Base-by-base conservation (phyloP, 2,797 vertebrate genomes). In the Echiichthys vipera region DNA sequence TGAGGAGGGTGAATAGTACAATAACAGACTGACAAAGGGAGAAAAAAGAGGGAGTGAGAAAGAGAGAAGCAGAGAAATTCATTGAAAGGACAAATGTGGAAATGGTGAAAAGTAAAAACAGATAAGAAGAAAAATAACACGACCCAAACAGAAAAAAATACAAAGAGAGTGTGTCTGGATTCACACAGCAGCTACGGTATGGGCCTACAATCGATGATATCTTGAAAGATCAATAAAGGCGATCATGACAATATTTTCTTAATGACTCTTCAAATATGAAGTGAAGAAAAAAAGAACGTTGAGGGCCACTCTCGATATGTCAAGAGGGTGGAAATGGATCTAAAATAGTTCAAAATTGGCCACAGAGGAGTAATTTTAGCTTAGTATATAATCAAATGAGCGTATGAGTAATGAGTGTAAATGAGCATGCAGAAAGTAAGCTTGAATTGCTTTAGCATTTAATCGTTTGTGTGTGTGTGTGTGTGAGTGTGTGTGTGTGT, bases 11-110 rank as follows among this genome's bases (percentile, higher is more conserved):
- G 51, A 25, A 62, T 32, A 39, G 69, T 50, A 74, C 76, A 78
- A 71, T 75, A 63, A 79, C 64, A 81, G 74, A 83, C 40, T 71
- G 64, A 75, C 12, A 0, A n/a, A 65, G 17, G 7, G 22, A 67
- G 49, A 47, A 20, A 36, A 61, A 36, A 46, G 20, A 51, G 37
- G 2, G 12, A 24, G 46, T 30, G 43, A 67, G 49, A 47, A 77
- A 7, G 9, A 50, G 53, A 40, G 59, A 65, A n/a, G 24, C 22
- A 43, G 24, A 40, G 22, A 30, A 54, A 54, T 32, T 27, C 18
- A 30, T 0, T 9, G 12, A 61, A 70, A 66, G 50, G 49, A 66
- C 17, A 47, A 61, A 22, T 45, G n/a, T 1, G 4, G 12, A 43
- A 30, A 6, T 14, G 17, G 5, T 20, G 61, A 17, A 45, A 59